Conservation (phyloP, 1,140 invertebrate species). For the Mylabris phalerata region DNA sequence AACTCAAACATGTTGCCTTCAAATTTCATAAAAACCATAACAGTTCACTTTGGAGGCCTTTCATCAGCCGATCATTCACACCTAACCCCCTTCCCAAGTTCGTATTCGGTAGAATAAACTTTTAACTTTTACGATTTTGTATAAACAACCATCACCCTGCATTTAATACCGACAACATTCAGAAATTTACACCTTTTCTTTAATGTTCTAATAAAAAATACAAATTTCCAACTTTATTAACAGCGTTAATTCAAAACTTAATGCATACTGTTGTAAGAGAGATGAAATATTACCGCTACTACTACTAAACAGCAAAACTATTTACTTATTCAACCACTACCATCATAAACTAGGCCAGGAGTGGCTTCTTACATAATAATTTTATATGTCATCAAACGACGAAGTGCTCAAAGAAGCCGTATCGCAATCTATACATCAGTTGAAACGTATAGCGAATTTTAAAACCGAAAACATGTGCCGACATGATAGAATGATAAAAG, state of each 20-base stretch:
- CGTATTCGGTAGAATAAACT: conserved; percentile 15
- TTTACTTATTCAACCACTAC: background rate
- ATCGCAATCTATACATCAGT: background rate
- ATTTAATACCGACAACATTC: conserved; percentile 13
- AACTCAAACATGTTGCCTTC: conserved; percentile 13
- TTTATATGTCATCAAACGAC: conserved; percentile 11
- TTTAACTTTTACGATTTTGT: conserved; percentile 15
- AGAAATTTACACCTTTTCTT: no score
- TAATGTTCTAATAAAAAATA: no score
- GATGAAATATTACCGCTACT: no score
- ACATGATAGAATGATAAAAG: no score
- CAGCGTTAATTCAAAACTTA: no score
- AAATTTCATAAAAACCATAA: conserved; percentile 19
- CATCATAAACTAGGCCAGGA: conserved; percentile 4
- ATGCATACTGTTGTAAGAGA: no score
- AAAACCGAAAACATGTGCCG: conserved; percentile 11
- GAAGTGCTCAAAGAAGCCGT: conserved; percentile 5
- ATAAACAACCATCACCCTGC: conserved; percentile 14
- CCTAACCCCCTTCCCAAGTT: conserved; percentile 2
- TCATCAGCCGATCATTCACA: conserved; percentile 24
- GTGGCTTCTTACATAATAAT: conserved; percentile 13
- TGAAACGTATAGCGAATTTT: conserved; percentile 10
- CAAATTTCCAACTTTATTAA: no score
- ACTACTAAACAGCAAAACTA: no score
- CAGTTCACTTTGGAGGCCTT: conserved; percentile 15